Evolutionary conservation across 2,888 invertebrate genomes (phyloP).

Genomic region (Osmoderma eremita): DNA sequence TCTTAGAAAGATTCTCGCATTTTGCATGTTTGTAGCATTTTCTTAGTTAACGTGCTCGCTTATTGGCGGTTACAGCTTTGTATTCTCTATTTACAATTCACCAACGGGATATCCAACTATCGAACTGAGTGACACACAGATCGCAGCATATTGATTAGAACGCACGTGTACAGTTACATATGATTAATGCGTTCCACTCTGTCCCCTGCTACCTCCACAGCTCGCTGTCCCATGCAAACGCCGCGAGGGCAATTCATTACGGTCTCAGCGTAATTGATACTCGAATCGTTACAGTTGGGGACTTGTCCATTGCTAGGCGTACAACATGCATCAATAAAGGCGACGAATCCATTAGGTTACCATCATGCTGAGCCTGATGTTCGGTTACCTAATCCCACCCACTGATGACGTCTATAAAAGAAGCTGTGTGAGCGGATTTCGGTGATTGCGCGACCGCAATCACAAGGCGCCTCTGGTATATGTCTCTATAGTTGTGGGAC

Average conservation of each 20-base stretch:
- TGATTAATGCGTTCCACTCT: slow-evolving; percentile 15
- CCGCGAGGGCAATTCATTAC: slow-evolving; percentile 19
- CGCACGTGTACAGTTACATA: slow-evolving; percentile 8
- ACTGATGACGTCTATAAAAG: too few relatives aligned
- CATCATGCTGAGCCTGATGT: not conserved
- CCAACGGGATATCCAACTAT: slow-evolving; percentile 9
- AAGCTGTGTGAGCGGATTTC: too few relatives aligned
- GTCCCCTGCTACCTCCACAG: not conserved
- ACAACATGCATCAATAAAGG: not conserved
- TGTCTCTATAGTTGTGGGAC: not conserved
- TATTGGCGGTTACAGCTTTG: too few relatives aligned
- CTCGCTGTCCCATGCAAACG: slow-evolving; percentile 20
- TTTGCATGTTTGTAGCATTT: too few relatives aligned
- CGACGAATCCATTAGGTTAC: not conserved
- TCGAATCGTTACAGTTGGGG: slow-evolving; percentile 11
- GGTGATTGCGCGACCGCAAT: not conserved
- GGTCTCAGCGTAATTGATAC: slow-evolving; percentile 20
- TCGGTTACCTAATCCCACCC: not conserved
- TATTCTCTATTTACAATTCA: not conserved
- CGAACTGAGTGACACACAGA: slow-evolving; percentile 5
- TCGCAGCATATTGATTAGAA: slow-evolving; percentile 25
- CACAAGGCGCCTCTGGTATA: too few relatives aligned
- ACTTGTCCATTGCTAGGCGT: not conserved
- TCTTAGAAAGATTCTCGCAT: too few relatives aligned
- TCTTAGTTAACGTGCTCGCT: too few relatives aligned